Base-by-base conservation (phyloP, 2,888 invertebrate species). In the Glaucopsyche alexis region DNA sequence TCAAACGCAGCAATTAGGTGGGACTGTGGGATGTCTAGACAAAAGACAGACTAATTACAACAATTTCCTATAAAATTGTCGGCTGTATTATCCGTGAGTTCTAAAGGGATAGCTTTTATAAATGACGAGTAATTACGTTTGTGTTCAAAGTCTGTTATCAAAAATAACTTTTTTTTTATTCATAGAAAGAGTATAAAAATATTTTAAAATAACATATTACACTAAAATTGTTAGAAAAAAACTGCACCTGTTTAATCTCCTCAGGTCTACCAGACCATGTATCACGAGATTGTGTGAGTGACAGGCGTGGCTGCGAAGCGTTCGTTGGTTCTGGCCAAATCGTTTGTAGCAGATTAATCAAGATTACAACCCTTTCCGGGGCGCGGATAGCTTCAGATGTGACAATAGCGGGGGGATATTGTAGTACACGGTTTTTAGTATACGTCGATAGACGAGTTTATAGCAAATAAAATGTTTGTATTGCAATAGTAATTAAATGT, bases 261-360 rank as follows among this genome's bases (percentile, higher is more conserved):
- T 60, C 29, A 13, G 60, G 13, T 29, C 29, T 29, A 11, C 14
- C 19, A 55, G 55, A 11, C 19, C 55, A 55, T 19, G 55, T 19
- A 19, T 16, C 55, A 2, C 7, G 67, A 45, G 16, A 42, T 66
- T 45, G n/a, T 67, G 66, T 45, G 67, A 67, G 67, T 67, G 67
- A 49, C 69, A 49, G 47, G 47, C 49, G 69, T 38, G 49, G 47
- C 69, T 67, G 67, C 45, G 19, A 47, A 8, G 38, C 29, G 19
- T 69, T 19, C 69, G 69, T 47, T 49, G 29, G 69, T 49, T 69
- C 50, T 66, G 50, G 66, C 66, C 72, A 72, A 67, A 84, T 89
- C 77, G 89, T 92, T 91, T 89, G 91, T 89, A 85, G 82, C 84
- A 86, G 88, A 92, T 92, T 91, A 88, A 91, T 92, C 92, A 91